phyloP scores from a whole-genome alignment of 1,140 invertebrate species.

The Ptiloglossa arizonensis region DNA sequence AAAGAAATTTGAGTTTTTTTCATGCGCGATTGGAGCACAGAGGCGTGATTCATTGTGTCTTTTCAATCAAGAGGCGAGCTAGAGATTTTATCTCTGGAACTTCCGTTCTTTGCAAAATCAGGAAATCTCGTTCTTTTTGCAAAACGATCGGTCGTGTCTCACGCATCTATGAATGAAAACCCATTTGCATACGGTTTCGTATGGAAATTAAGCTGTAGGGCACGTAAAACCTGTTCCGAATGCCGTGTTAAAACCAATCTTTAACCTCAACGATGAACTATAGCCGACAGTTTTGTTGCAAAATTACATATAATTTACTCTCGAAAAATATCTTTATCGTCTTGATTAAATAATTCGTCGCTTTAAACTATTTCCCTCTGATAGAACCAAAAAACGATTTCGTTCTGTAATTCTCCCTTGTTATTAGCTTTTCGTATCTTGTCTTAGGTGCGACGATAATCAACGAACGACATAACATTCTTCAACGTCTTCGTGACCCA shows the following conservation, averaged over 20 bases:
- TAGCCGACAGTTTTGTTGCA: neutral
- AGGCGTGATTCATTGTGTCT: neutral
- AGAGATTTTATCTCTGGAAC: neutral
- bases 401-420: too few species aligned
- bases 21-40: conserved; percentile 15
- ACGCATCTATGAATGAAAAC: conserved; percentile 19
- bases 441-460: neutral
- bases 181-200: conserved; percentile 43
- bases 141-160: neutral
- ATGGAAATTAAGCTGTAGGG: conserved; percentile 37
- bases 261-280: neutral
- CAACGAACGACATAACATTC: neutral
- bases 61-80: conserved; percentile 12
- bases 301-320: neutral
- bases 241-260: neutral
- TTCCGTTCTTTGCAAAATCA: conserved; percentile 26
- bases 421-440: neutral
- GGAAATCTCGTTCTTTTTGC: conserved; percentile 11
- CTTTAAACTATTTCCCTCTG: too few species aligned
- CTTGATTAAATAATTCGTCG: too few species aligned
- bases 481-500: too few species aligned
- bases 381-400: too few species aligned
- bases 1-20: conserved; percentile 1
- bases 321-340: neutral
- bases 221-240: conserved; percentile 6